Percentiles rank a stretch among this genome's conserved stretches.
phyloP scores from a whole-genome alignment of 2,888 invertebrate genomes.

The Drosophila hamatofila region DNA sequence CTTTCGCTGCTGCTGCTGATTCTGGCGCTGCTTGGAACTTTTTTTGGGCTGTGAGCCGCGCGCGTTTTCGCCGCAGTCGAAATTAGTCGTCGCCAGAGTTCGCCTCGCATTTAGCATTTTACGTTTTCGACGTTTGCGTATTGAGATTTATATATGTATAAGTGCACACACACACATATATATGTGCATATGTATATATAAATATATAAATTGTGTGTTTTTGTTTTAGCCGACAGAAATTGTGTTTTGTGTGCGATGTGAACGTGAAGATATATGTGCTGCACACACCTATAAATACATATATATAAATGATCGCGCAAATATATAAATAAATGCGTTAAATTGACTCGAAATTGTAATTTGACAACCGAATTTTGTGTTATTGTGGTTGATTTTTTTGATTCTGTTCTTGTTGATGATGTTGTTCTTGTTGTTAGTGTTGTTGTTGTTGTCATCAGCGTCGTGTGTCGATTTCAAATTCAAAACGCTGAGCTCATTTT shows the following conservation, averaged over 20 bases:
- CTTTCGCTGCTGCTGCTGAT: constrained; percentile 24
- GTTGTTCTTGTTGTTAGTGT: constrained; percentile 22
- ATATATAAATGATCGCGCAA: constrained; percentile 15
- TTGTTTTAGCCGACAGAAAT: constrained; percentile 47
- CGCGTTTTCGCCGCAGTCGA: constrained; percentile 78
- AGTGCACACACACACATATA: neutral
- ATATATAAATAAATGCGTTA: constrained; percentile 42
- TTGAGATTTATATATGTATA: constrained; percentile 40
- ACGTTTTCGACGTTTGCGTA: constrained; percentile 52
- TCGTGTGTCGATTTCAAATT: constrained; percentile 60
- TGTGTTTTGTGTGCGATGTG: constrained; percentile 56
- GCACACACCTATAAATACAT: constrained; percentile 24
- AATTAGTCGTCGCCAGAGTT: constrained; percentile 73
- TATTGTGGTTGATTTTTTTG: constrained; percentile 18
- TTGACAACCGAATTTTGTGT: constrained; percentile 42
- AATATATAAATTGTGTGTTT: constrained; percentile 24
- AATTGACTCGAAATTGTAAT: constrained; percentile 51
- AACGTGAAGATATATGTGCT: constrained; percentile 52
- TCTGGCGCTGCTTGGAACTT: constrained; percentile 47
- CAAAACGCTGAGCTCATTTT: constrained; percentile 78
- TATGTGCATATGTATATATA: constrained; percentile 1
- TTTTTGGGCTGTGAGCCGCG: constrained; percentile 53
- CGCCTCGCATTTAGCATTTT: constrained; percentile 67
- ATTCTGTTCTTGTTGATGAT: constrained; percentile 25
- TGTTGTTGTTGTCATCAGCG: constrained; percentile 27